A percentile compares a stretch with the other conserved stretches of the same genome.
Conservation (phyloP, 2,888 invertebrate species). For the Incurvaria masculella region DNA sequence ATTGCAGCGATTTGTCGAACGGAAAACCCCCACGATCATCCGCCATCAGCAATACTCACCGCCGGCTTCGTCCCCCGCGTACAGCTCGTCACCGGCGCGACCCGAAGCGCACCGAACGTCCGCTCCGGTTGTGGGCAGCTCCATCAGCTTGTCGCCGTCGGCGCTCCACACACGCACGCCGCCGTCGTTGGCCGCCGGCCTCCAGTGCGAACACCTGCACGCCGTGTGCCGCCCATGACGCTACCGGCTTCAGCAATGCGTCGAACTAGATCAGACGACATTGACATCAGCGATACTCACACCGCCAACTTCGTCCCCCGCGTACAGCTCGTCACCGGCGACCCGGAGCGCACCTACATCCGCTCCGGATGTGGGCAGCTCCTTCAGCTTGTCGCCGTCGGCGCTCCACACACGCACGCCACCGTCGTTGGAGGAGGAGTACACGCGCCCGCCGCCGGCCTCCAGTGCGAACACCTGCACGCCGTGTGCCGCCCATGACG, state of each 20-base stretch:
- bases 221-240: slow-evolving; percentile 55
- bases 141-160: slow-evolving; percentile 32
- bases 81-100: slow-evolving; percentile 41
- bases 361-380: slow-evolving; percentile 35
- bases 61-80: slow-evolving; percentile 61
- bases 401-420: slow-evolving; percentile 56
- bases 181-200: slow-evolving; percentile 58
- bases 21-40: no score
- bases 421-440: slow-evolving; percentile 63
- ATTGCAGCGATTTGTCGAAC: no score
- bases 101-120: slow-evolving; percentile 34
- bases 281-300: slow-evolving; percentile 36
- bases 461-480: slow-evolving; percentile 60
- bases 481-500: slow-evolving; percentile 55
- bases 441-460: slow-evolving; percentile 45
- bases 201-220: slow-evolving; percentile 60
- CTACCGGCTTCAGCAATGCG: slow-evolving; percentile 24
- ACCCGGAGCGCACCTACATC: slow-evolving; percentile 32
- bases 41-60: no score
- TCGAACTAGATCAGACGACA: slow-evolving; percentile 22
- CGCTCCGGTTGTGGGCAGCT: slow-evolving; percentile 35
- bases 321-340: slow-evolving; percentile 46
- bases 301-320: slow-evolving; percentile 61
- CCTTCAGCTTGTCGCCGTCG: slow-evolving; percentile 32
- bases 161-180: slow-evolving; percentile 56